Percentiles rank a stretch among this genome's conserved stretches.
phyloP scores from a whole-genome alignment of 2,888 invertebrate genomes.

The Osedax frankpressi region DNA sequence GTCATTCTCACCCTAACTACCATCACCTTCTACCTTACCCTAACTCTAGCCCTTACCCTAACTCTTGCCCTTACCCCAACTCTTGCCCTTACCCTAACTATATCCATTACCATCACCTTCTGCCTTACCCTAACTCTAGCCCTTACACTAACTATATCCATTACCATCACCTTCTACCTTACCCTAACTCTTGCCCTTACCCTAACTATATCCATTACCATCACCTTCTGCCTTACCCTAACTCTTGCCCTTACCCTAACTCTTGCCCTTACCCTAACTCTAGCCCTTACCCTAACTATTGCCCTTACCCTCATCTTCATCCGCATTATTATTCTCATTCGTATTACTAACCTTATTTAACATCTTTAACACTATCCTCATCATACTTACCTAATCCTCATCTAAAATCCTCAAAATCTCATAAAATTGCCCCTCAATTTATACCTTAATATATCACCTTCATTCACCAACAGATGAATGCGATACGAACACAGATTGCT shows the following conservation, averaged over 20 bases:
- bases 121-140: background rate
- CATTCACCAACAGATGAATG: conserved; percentile 8
- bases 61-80: background rate
- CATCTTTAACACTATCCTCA: background rate
- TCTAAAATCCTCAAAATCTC: too few relatives aligned
- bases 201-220: background rate
- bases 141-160: background rate
- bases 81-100: background rate
- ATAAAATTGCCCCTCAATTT: too few relatives aligned
- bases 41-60: background rate
- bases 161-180: background rate
- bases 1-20: background rate
- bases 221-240: background rate
- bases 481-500: background rate
- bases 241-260: background rate
- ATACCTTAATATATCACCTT: too few relatives aligned
- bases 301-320: background rate
- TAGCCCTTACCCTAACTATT: background rate
- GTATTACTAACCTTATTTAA: background rate
- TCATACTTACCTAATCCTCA: too few relatives aligned
- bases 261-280: background rate
- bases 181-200: background rate
- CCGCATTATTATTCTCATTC: background rate
- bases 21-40: background rate
- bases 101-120: background rate